phyloP scores from a whole-genome alignment of 1,140 invertebrate species.

The Hylyphantes graminicola region DNA sequence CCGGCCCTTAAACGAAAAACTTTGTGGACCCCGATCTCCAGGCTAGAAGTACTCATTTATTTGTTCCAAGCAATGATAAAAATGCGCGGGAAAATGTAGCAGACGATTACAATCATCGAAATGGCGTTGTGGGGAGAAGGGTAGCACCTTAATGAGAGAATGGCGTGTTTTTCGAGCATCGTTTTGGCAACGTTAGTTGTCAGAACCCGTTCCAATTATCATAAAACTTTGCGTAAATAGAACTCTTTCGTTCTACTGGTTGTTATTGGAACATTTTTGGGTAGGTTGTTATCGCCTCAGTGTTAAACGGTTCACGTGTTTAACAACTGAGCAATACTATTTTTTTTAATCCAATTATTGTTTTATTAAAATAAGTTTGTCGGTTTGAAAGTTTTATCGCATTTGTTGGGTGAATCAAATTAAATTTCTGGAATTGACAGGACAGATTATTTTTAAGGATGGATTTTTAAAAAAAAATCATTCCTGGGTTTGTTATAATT shows the following conservation, averaged over 20 bases:
- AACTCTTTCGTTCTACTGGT: conserved; percentile 7
- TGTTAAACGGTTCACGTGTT: conserved; percentile 51
- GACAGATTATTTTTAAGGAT: no score
- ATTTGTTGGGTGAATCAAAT: no score
- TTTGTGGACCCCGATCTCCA: not conserved
- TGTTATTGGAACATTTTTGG: conserved; percentile 31
- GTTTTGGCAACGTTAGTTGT: conserved; percentile 46
- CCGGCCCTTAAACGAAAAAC: no score
- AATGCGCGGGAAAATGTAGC: conserved; percentile 24
- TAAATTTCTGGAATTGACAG: no score
- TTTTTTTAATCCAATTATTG: not conserved
- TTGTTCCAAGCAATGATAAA: conserved; percentile 33
- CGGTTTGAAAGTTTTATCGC: no score
- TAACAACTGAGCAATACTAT: not conserved
- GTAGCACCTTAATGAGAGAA: conserved; percentile 27
- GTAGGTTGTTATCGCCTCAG: conserved; percentile 32
- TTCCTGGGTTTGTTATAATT: no score
- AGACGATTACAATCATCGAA: conserved; percentile 36
- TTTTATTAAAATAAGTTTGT: no score
- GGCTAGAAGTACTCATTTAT: conserved; percentile 23
- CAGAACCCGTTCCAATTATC: conserved; percentile 53
- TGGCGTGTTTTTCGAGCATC: conserved; percentile 49
- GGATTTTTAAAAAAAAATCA: no score
- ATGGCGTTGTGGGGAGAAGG: not conserved
- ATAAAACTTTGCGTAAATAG: conserved; percentile 54